These are phyloP conservation scores for Gavialis gangeticus DNA, from an alignment of 2,113 vertebrate species.

Conservation along the genomic window DNA sequence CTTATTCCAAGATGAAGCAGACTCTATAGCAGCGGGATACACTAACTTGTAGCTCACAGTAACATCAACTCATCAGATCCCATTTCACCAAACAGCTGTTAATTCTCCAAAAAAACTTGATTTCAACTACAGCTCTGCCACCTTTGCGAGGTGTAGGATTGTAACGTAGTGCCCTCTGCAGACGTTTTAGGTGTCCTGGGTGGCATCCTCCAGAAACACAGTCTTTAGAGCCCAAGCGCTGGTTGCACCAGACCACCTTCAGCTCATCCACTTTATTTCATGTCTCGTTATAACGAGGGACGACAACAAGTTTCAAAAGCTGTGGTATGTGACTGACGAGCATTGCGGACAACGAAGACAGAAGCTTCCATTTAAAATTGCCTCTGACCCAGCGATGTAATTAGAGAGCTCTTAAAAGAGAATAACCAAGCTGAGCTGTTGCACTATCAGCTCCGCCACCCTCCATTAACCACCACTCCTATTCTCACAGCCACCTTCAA, in stretches of 20 bases:
- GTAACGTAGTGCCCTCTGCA: neutral
- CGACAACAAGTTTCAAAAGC: neutral
- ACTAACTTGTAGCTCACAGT: neutral
- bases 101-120: neutral
- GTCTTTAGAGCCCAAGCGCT: conserved; percentile 5
- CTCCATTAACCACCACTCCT: neutral
- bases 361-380: neutral
- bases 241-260: neutral
- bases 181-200: too few relatives aligned
- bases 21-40: neutral
- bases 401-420: neutral
- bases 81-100: neutral
- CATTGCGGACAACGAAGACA: neutral
- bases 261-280: neutral
- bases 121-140: neutral
- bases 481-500: neutral
- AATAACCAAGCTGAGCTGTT: neutral
- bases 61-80: neutral
- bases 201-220: conserved; percentile 3
- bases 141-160: too few relatives aligned
- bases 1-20: neutral
- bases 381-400: neutral
- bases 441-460: too few relatives aligned
- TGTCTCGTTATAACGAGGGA: rapidly evolving
- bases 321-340: neutral